A percentile compares a stretch with the other conserved stretches of the same genome.
Conservation (phyloP, 2,113 vertebrate species). For the Gambusia affinis region DNA sequence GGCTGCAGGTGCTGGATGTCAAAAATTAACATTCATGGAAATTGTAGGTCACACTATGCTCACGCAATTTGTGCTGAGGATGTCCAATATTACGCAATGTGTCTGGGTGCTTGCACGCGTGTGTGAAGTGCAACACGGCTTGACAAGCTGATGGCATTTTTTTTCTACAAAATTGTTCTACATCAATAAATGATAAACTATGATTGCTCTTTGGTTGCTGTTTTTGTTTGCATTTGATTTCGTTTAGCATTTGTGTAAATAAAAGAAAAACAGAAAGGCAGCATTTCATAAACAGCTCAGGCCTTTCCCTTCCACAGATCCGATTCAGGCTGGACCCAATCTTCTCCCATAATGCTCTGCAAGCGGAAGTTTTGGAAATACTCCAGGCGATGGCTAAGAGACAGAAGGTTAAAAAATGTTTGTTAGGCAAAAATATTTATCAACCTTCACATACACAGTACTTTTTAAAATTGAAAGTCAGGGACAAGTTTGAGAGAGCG, state of each 20-base stretch:
- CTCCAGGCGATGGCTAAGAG: constrained; percentile 69
- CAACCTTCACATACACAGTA: not conserved
- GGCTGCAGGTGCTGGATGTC: constrained; percentile 13
- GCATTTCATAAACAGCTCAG: constrained; percentile 35
- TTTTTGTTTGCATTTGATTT: constrained; percentile 34
- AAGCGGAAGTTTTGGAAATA: constrained; percentile 81
- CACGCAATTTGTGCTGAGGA: constrained; percentile 32
- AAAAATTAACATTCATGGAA: constrained; percentile 4
- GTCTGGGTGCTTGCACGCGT: constrained; percentile 6
- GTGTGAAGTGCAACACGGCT: constrained; percentile 35
- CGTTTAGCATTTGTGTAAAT: constrained; percentile 6
- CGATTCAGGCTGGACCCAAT: constrained; percentile 77
- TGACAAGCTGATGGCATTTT: constrained; percentile 61
- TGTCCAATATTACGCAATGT: constrained; percentile 29
- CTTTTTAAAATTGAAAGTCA: not conserved
- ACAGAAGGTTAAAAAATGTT: constrained; percentile 2
- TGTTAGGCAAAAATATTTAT: not conserved
- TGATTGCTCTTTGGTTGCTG: constrained; percentile 58
- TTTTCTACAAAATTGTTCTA: constrained; percentile 29
- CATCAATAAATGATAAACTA: constrained; percentile 26
- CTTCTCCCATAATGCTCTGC: constrained; percentile 81
- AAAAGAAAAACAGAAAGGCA: not conserved
- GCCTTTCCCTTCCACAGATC: constrained; percentile 71
- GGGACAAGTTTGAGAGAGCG: not conserved
- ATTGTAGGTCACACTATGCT: constrained; percentile 41